Evolutionary conservation across 2,113 vertebrate species (phyloP).

Genomic region (Scortum barcoo): DNA sequence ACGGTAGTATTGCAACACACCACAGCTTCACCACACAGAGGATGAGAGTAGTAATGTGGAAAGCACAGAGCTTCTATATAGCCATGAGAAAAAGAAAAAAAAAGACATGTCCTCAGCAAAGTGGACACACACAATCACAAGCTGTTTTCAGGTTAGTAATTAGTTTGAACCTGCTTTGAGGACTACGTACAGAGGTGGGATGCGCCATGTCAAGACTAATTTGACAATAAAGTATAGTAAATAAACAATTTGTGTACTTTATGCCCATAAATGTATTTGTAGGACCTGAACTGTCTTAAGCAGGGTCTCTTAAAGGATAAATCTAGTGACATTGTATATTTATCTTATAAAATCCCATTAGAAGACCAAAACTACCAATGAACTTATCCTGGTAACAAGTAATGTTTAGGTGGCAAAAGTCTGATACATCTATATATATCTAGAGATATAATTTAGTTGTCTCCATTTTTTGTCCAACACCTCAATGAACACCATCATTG

Average conservation of each 20-base stretch:
- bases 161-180: constrained; percentile 41
- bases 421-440: neutral
- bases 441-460: too few relatives aligned
- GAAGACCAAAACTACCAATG: neutral
- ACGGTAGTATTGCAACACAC: constrained; percentile 1
- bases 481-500: neutral
- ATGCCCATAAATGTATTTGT: neutral
- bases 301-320: neutral
- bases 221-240: neutral
- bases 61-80: constrained; percentile 23
- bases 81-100: constrained; percentile 27
- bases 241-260: neutral
- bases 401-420: neutral
- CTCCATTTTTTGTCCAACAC: neutral
- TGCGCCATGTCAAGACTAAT: neutral
- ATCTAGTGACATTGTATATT: neutral
- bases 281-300: too few relatives aligned
- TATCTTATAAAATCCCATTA: neutral
- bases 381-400: neutral
- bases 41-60: constrained; percentile 38
- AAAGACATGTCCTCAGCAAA: constrained; percentile 18
- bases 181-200: neutral
- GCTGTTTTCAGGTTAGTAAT: neutral
- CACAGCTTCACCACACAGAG: constrained; percentile 36
- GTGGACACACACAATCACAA: constrained; percentile 15